These are phyloP conservation scores for Neodiprion fabricii DNA, from an alignment of 1,140 invertebrate genomes.

Conservation along the genomic window DNA sequence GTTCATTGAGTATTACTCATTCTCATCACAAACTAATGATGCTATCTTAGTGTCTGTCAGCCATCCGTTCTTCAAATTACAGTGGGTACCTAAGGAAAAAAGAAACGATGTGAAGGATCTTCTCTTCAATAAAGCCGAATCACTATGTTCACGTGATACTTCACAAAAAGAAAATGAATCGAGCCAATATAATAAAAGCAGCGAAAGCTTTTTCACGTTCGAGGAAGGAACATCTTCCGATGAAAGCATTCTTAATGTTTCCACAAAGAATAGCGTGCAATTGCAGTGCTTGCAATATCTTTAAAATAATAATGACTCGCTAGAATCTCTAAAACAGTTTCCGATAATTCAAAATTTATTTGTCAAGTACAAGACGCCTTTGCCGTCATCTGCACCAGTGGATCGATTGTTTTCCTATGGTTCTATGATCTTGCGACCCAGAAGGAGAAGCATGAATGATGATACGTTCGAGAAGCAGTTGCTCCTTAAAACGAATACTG, in stretches of 20 bases:
- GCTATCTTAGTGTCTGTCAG: slow-evolving; percentile 26
- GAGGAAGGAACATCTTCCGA: neutral
- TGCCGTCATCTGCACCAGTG: slow-evolving; percentile 13
- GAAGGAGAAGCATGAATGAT: neutral
- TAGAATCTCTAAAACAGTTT: slow-evolving; percentile 20
- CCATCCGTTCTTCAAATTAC: slow-evolving; percentile 28
- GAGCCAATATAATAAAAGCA: neutral
- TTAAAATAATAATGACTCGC: slow-evolving; percentile 14
- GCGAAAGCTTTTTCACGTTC: neutral
- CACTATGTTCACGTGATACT: neutral
- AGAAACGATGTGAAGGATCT: neutral
- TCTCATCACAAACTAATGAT: slow-evolving; percentile 18
- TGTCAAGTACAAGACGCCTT: neutral
- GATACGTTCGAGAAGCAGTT: neutral
- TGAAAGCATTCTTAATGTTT: slow-evolving; percentile 9
- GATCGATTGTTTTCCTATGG: slow-evolving; percentile 11
- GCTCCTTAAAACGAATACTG: neutral
- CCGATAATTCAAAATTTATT: slow-evolving; percentile 17
- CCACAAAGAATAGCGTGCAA: slow-evolving; percentile 20
- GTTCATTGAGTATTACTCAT: slow-evolving; percentile 9
- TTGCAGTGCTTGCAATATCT: slow-evolving; percentile 25
- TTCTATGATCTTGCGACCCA: neutral
- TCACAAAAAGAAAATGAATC: neutral
- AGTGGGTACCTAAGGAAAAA: slow-evolving; percentile 17
- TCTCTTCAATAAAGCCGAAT: neutral